phyloP scores from a whole-genome alignment of 2,888 invertebrate genomes.

The Beris morrisii region DNA sequence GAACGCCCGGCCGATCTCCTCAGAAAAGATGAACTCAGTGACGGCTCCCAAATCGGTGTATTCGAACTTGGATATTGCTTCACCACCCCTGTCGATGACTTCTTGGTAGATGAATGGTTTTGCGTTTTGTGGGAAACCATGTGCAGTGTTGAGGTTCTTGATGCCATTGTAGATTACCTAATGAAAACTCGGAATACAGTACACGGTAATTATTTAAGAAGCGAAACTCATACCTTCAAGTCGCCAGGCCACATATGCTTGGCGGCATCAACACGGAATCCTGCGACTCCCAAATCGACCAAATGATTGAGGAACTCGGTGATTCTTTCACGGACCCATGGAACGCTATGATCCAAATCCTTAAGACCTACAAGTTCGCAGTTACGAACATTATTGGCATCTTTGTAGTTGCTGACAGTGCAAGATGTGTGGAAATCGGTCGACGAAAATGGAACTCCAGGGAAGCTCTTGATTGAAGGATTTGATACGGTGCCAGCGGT shows the following conservation, averaged over 20 bases:
- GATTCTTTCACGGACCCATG: constrained; percentile 65
- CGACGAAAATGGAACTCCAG: constrained; percentile 68
- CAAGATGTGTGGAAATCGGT: constrained; percentile 61
- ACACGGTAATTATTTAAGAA: background rate
- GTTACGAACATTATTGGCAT: constrained; percentile 58
- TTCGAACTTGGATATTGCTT: constrained; percentile 54
- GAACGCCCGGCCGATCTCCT: constrained; percentile 60
- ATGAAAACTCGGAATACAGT: background rate
- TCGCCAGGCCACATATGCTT: constrained; percentile 69
- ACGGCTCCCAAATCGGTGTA: constrained; percentile 65
- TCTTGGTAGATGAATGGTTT: constrained; percentile 75
- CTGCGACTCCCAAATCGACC: constrained; percentile 73
- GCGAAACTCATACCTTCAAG: constrained; percentile 54
- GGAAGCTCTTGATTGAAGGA: constrained; percentile 59
- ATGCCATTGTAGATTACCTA: constrained; percentile 63
- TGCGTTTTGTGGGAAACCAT: constrained; percentile 66
- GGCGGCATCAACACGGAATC: constrained; percentile 73
- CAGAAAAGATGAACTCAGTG: constrained; percentile 70
- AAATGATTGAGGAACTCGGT: constrained; percentile 49
- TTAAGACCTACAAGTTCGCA: constrained; percentile 54
- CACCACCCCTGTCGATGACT: constrained; percentile 71
- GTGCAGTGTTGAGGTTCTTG: constrained; percentile 63
- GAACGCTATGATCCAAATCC: constrained; percentile 59
- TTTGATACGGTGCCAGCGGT: constrained; percentile 66
- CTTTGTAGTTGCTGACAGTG: constrained; percentile 58